A percentile compares a stretch with the other conserved stretches of the same genome.
Evolutionary conservation across 1,140 invertebrate genomes (phyloP).

Genomic region (Meteorus sp.): DNA sequence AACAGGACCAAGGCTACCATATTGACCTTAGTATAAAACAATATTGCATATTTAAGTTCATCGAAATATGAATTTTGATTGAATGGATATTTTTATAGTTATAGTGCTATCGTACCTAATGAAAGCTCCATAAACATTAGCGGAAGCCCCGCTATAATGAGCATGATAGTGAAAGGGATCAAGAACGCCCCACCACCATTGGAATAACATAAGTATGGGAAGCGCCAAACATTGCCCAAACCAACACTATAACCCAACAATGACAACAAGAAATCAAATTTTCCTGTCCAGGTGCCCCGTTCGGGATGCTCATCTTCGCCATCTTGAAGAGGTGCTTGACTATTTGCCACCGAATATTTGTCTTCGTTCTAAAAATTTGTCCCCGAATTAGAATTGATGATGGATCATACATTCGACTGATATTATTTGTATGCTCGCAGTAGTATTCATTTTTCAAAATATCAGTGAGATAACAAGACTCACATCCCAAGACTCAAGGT

Average conservation of each 20-base stretch:
- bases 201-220: slow-evolving; percentile 78
- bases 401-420: no score
- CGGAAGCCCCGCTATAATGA: slow-evolving; percentile 80
- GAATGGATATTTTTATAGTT: no score
- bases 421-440: no score
- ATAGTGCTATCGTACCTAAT: slow-evolving; percentile 63
- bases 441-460: no score
- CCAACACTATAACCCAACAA: slow-evolving; percentile 85
- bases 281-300: slow-evolving; percentile 77
- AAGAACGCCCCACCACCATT: slow-evolving; percentile 82
- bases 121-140: slow-evolving; percentile 88
- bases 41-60: slow-evolving; percentile 3
- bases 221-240: slow-evolving; percentile 84
- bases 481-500: slow-evolving; percentile 58
- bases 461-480: no score
- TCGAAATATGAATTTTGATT: no score
- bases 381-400: no score
- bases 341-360: slow-evolving; percentile 61
- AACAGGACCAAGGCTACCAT: slow-evolving; percentile 72
- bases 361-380: slow-evolving; percentile 49
- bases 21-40: slow-evolving; percentile 60
- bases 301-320: slow-evolving; percentile 62
- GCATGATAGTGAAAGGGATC: slow-evolving; percentile 83
- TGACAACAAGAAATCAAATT: slow-evolving; percentile 80
- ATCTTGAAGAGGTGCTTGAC: slow-evolving; percentile 55